phyloP scores from a whole-genome alignment of 2,888 invertebrate species.

The Xylocampa areola region DNA sequence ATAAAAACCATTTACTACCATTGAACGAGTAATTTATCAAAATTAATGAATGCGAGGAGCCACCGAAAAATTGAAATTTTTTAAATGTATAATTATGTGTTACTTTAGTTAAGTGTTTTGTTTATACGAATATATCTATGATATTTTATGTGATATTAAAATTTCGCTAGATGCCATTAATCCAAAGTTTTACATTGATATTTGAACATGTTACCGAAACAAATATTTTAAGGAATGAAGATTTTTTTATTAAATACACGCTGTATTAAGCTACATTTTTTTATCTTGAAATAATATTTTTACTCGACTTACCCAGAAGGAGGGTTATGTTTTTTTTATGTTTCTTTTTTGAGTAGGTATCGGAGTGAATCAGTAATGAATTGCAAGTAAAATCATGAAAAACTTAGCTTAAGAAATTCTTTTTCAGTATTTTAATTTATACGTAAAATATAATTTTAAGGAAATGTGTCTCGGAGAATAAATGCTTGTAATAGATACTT shows the following conservation, averaged over 20 bases:
- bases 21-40: neutral
- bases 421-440: slow-evolving; percentile 44
- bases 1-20: too few species aligned
- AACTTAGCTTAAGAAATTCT: slow-evolving; percentile 25
- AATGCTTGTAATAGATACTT: neutral
- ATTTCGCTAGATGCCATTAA: slow-evolving; percentile 64
- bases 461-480: slow-evolving; percentile 4
- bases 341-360: too few species aligned
- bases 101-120: neutral
- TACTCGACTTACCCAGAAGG: too few species aligned
- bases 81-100: neutral
- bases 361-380: slow-evolving; percentile 1
- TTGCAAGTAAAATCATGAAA: slow-evolving; percentile 16
- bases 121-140: slow-evolving; percentile 3
- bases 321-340: slow-evolving; percentile 1
- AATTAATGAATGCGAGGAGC: slow-evolving; percentile 5
- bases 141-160: slow-evolving; percentile 58
- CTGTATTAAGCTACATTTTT: slow-evolving; percentile 9
- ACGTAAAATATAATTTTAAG: slow-evolving; percentile 22
- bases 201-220: slow-evolving; percentile 44
- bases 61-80: slow-evolving; percentile 5
- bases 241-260: slow-evolving; percentile 5
- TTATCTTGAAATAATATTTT: too few species aligned
- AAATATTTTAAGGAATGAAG: slow-evolving; percentile 29
- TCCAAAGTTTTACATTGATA: slow-evolving; percentile 62